Conservation (phyloP, 1,140 invertebrate genomes). For the Drosophila pseudoobscura region DNA sequence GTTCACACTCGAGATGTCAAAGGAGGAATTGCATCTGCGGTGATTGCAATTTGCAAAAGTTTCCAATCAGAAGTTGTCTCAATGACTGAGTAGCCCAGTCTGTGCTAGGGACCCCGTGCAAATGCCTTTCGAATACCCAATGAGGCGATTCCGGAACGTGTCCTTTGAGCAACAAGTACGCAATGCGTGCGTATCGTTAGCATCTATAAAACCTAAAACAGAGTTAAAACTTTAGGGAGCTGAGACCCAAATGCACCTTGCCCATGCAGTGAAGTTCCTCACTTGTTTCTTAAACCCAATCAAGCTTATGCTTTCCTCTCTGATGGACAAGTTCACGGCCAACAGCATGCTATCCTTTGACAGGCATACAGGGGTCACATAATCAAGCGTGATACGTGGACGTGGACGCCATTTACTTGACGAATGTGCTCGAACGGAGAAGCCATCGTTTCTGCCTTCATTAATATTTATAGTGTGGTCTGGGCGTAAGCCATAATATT, state of each 20-base stretch:
- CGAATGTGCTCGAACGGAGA: slow-evolving; percentile 49
- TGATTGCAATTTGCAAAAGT: slow-evolving; percentile 39
- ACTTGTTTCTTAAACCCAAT: too few relatives aligned
- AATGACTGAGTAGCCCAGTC: slow-evolving; percentile 36
- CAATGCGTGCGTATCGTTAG: slow-evolving; percentile 27
- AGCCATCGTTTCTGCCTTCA: slow-evolving; percentile 59
- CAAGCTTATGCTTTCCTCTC: too few relatives aligned
- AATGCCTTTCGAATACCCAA: slow-evolving; percentile 50
- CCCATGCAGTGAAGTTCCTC: too few relatives aligned
- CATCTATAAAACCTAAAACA: slow-evolving; percentile 14
- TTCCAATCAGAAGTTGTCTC: slow-evolving; percentile 52
- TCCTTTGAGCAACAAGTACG: slow-evolving; percentile 60
- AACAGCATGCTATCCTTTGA: background rate
- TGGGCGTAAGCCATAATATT: slow-evolving; percentile 28
- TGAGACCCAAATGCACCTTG: too few relatives aligned
- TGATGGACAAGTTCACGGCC: too few relatives aligned
- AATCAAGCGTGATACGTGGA: background rate
- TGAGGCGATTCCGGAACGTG: slow-evolving; percentile 28
- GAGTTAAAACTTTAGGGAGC: too few relatives aligned
- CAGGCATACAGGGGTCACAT: background rate
- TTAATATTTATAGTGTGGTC: slow-evolving; percentile 69
- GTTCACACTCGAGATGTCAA: slow-evolving; percentile 42
- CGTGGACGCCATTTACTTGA: slow-evolving; percentile 57
- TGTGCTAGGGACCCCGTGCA: slow-evolving; percentile 13
- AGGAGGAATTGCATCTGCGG: slow-evolving; percentile 35